Conservation (phyloP, 2,113 vertebrate species). For the Sinocyclocheilus anophthalmus region DNA sequence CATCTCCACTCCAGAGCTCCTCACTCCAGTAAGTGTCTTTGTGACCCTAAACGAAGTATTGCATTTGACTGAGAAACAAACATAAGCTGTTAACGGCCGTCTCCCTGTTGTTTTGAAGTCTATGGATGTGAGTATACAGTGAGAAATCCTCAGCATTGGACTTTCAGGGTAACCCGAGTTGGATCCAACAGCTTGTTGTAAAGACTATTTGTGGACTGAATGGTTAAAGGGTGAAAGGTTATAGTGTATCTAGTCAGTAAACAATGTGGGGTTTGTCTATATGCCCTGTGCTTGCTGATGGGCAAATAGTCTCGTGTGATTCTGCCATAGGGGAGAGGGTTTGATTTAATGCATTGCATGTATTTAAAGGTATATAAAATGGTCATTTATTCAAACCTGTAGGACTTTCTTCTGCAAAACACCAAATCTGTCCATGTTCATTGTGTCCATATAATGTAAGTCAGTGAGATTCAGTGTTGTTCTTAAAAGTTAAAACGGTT, state of each 20-base stretch:
- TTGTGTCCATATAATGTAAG: neutral
- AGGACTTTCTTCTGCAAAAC: no score
- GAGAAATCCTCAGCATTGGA: constrained; percentile 24
- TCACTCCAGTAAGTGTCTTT: constrained; percentile 86
- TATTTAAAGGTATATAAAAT: neutral
- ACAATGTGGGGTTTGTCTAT: neutral
- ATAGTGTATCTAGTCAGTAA: constrained; percentile 39
- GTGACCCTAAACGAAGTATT: neutral
- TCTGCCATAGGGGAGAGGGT: neutral
- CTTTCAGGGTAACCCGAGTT: constrained; percentile 62
- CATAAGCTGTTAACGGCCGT: neutral
- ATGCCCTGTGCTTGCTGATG: neutral
- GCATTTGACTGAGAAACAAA: neutral
- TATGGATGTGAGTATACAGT: constrained; percentile 21
- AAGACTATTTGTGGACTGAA: constrained; percentile 46
- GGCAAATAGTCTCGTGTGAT: neutral
- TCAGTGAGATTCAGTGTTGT: neutral
- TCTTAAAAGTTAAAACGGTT: neutral
- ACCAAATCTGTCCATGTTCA: neutral
- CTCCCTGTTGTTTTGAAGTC: neutral
- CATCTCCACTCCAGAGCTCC: constrained; percentile 95
- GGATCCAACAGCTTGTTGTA: constrained; percentile 36
- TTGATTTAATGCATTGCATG: neutral
- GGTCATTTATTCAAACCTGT: neutral
- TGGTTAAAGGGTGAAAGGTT: neutral